Conservation (phyloP, 2,113 vertebrate species). For the Poecilia latipinna region DNA sequence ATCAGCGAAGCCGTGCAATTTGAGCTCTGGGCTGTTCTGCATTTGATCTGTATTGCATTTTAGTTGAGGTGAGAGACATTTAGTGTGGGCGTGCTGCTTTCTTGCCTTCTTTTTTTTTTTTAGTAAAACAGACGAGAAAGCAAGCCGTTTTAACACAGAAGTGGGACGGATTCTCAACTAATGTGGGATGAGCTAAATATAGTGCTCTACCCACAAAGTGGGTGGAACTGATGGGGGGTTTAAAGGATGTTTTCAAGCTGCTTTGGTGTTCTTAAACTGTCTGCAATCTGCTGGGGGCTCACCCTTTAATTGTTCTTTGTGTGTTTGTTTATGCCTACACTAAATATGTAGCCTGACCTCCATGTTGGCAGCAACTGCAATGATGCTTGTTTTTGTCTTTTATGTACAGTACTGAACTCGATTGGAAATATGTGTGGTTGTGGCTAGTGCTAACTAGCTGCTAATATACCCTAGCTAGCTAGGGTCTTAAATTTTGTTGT, state of each 20-base stretch:
- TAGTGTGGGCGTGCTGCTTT: background rate
- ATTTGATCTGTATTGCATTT: slow-evolving; percentile 23
- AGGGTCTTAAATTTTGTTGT: no score
- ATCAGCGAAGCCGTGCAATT: slow-evolving; percentile 16
- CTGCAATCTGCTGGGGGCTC: slow-evolving; percentile 59
- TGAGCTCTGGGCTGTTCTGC: slow-evolving; percentile 16
- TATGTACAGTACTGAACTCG: background rate
- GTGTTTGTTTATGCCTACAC: slow-evolving; percentile 29
- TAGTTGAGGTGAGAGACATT: slow-evolving; percentile 18
- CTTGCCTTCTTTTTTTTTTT: background rate
- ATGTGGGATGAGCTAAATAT: slow-evolving; percentile 35
- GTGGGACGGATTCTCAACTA: background rate
- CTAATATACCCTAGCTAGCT: no score
- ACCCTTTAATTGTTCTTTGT: slow-evolving; percentile 48
- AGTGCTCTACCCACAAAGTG: slow-evolving; percentile 31
- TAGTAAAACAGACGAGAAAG: background rate
- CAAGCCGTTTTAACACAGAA: slow-evolving; percentile 5
- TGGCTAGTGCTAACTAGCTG: no score
- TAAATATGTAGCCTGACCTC: background rate
- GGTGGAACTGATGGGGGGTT: slow-evolving; percentile 31
- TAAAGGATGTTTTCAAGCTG: slow-evolving; percentile 46
- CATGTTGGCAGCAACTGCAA: slow-evolving; percentile 5
- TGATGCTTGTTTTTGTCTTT: background rate
- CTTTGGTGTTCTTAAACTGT: slow-evolving; percentile 54
- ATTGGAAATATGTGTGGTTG: background rate